Percentiles rank a stretch among this genome's conserved stretches.
Evolutionary conservation across 2,888 invertebrate species (phyloP).

Genomic region (Conistra vaccinii): DNA sequence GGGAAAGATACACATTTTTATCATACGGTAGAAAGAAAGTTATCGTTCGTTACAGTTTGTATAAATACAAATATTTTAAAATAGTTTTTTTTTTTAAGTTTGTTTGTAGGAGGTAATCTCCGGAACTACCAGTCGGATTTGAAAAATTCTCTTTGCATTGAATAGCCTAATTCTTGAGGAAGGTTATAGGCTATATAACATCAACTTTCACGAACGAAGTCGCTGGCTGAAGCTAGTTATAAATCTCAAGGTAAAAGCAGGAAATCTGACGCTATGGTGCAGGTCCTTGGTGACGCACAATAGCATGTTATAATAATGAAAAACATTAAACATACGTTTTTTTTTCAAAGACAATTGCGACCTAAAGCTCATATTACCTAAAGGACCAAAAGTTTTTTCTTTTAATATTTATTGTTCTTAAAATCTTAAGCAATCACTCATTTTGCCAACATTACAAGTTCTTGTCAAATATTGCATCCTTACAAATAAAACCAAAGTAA

Average conservation of each 20-base stretch:
- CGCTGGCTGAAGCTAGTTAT: no score
- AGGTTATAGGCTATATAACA: no score
- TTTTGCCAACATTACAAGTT: slow-evolving; percentile 35
- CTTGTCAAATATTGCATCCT: slow-evolving; percentile 35
- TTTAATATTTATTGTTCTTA: slow-evolving; percentile 8
- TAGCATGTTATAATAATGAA: background rate
- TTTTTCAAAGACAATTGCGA: background rate
- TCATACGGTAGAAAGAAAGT: background rate
- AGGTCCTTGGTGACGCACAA: no score
- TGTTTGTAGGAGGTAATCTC: no score
- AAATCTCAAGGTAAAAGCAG: background rate
- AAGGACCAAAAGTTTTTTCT: background rate
- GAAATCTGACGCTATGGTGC: background rate
- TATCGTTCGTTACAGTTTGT: background rate
- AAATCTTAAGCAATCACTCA: background rate
- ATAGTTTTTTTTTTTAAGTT: no score
- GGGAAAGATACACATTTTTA: background rate
- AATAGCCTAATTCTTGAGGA: no score
- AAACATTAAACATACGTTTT: background rate
- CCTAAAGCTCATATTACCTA: no score
- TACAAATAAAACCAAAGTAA: slow-evolving; percentile 31
- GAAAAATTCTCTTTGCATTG: no score
- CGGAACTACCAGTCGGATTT: no score
- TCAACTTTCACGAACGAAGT: no score
- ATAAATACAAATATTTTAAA: no score